Conservation (phyloP, 2,888 invertebrate genomes). For the Trissoscelio sp. region DNA sequence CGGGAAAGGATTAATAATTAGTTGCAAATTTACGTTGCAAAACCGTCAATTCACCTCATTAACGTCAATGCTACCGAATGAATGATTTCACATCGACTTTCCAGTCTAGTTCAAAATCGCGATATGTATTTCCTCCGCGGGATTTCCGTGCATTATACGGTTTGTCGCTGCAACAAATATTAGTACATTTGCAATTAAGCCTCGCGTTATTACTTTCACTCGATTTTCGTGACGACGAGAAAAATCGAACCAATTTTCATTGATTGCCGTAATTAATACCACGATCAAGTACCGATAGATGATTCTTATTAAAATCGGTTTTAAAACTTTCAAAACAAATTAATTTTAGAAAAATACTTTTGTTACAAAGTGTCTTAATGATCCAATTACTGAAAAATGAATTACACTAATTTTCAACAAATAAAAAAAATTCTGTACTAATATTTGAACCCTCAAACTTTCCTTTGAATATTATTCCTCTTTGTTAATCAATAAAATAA, state of each 20-base stretch:
- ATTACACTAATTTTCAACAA: too few relatives aligned
- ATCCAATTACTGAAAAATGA: too few relatives aligned
- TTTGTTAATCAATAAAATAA: too few relatives aligned
- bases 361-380: too few relatives aligned
- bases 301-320: too few relatives aligned
- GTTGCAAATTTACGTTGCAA: conserved; percentile 54
- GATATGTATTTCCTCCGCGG: conserved; percentile 64
- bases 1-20: conserved; percentile 51
- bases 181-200: conserved; percentile 63
- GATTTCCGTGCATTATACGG: conserved; percentile 67
- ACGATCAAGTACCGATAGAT: conserved; percentile 11
- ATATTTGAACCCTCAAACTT: too few relatives aligned
- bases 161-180: conserved; percentile 64
- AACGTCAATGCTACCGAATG: conserved; percentile 58
- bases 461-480: too few relatives aligned
- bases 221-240: conserved; percentile 18
- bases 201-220: conserved; percentile 58
- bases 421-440: too few relatives aligned
- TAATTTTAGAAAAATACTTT: too few relatives aligned
- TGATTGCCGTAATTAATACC: conserved; percentile 42
- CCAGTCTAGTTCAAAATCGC: conserved; percentile 61
- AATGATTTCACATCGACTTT: conserved; percentile 67
- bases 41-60: conserved; percentile 62
- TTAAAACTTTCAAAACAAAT: too few relatives aligned
- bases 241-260: conserved; percentile 49